Evolutionary conservation across 2,888 invertebrate genomes (phyloP), one percentile per base, ranked within the genome.

Genomic region (Harpagoxenus sublaevis): DNA sequence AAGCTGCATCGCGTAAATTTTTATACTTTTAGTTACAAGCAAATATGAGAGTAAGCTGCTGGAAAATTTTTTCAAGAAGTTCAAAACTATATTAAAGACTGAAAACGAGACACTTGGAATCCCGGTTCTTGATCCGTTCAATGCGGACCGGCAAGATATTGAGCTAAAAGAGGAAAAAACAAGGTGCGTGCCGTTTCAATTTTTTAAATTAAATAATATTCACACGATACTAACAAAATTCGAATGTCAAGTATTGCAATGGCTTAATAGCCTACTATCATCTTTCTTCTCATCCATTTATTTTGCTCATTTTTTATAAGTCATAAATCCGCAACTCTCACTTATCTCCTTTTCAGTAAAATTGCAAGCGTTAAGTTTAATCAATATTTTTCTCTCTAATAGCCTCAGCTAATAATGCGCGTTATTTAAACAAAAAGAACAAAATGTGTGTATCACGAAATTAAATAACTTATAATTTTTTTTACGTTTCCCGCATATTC

Each of bases 121-220:
- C 28, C 94, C 94, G 0, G 68, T 86, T 2, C 62, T 93, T 4
- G 94, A 94, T 66, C 94, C 94, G 1, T 86, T 87, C 15, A 0
- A 12, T 0, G 2, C 5, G 0, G 48, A 88, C 0, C 42, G 85
- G 10, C 0, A 87, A 0, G 15, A 57, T 9, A 3, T 91, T 1
- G 6, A 78, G 0, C 0, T 92, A 3, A 28, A 84, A 3, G 9
- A 87, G 1, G 75, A 53, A 3, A 2, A 42, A 18, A 12, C 85
- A 6, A 51, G n/a, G 91, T 91, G 45, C 79, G 87, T 48, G 18
- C 5, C 5, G 1, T n/a, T 71, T n/a, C 2, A 51, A 39, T 66
- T 45, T 63, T 35, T 55, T 42, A 10, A 31, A 35, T 35, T 65
- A 35, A 35, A 71, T 12, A 2, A n/a, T 23, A 35, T 35, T n/a